Conservation (phyloP, 2,888 invertebrate species). For the Cephonodes hylas region DNA sequence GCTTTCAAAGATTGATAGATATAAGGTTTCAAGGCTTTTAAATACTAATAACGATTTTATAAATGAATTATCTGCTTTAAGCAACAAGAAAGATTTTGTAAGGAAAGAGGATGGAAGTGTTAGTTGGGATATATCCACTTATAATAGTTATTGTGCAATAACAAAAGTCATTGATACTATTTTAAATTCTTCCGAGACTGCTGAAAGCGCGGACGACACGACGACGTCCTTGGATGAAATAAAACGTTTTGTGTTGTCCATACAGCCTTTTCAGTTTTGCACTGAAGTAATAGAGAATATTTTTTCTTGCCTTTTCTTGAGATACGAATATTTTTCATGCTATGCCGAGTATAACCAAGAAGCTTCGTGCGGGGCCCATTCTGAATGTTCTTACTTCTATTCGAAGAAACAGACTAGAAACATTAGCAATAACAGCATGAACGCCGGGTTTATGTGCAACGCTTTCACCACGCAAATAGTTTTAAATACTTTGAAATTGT, state of each 20-base stretch:
- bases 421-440: slow-evolving; percentile 46
- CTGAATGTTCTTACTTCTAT: slow-evolving; percentile 76
- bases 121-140: slow-evolving; percentile 74
- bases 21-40: slow-evolving; percentile 72
- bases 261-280: slow-evolving; percentile 71
- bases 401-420: slow-evolving; percentile 61
- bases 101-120: slow-evolving; percentile 36
- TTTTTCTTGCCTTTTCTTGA: slow-evolving; percentile 85
- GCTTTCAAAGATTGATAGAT: slow-evolving; percentile 72
- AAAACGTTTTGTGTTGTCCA: slow-evolving; percentile 69
- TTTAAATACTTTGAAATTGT: slow-evolving; percentile 78
- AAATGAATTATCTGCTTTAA: slow-evolving; percentile 55
- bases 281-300: slow-evolving; percentile 86
- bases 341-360: slow-evolving; percentile 71
- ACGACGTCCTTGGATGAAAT: slow-evolving; percentile 69
- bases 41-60: slow-evolving; percentile 71
- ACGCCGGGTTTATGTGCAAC: slow-evolving; percentile 81
- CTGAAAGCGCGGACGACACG: slow-evolving; percentile 57
- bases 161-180: slow-evolving; percentile 75
- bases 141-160: slow-evolving; percentile 77
- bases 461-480: slow-evolving; percentile 81
- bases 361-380: slow-evolving; percentile 65
- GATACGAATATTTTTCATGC: slow-evolving; percentile 82
- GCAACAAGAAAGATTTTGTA: slow-evolving; percentile 44
- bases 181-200: slow-evolving; percentile 58